Conservation (phyloP, 35 echinoderm and acorn worm species). For the Ptychodera flava region DNA sequence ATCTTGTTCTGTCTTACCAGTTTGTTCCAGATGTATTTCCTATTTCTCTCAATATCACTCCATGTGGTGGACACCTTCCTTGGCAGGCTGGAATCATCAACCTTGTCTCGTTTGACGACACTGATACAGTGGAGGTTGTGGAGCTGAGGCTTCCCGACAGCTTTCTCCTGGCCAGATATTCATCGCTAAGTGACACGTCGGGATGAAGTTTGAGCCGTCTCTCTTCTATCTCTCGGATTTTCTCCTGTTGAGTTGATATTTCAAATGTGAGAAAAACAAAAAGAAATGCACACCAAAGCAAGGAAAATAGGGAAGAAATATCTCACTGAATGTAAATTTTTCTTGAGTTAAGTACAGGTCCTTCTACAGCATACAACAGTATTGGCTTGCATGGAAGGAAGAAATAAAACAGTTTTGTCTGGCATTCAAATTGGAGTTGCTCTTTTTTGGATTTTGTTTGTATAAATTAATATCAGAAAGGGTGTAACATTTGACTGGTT, state of each 20-base stretch:
- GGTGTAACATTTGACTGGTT: too few relatives aligned
- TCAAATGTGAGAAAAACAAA: too few relatives aligned
- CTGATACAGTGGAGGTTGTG: not conserved
- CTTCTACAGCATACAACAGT: not conserved
- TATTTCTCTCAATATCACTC: slow-evolving; percentile 70
- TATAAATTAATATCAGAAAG: too few relatives aligned
- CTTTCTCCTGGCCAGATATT: slow-evolving; percentile 68
- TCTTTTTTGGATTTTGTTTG: too few relatives aligned
- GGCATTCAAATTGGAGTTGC: too few relatives aligned
- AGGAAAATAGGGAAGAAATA: not conserved
- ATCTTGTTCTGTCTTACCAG: slow-evolving; percentile 33
- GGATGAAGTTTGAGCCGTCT: slow-evolving; percentile 61
- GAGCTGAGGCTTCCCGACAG: too few relatives aligned
- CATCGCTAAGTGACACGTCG: slow-evolving; percentile 83
- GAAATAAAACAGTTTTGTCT: not conserved
- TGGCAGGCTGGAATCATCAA: slow-evolving; percentile 6
- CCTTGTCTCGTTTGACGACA: not conserved
- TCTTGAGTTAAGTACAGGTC: not conserved
- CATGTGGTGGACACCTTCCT: slow-evolving; percentile 24
- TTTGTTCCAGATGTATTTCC: slow-evolving; percentile 62
- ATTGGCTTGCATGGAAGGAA: not conserved
- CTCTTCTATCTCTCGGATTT: slow-evolving; percentile 63
- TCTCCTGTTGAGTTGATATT: too few relatives aligned
- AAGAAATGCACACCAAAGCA: too few relatives aligned
- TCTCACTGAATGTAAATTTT: not conserved